Conservation (phyloP, 2,888 invertebrate genomes). For the Ornithoptera priamus region DNA sequence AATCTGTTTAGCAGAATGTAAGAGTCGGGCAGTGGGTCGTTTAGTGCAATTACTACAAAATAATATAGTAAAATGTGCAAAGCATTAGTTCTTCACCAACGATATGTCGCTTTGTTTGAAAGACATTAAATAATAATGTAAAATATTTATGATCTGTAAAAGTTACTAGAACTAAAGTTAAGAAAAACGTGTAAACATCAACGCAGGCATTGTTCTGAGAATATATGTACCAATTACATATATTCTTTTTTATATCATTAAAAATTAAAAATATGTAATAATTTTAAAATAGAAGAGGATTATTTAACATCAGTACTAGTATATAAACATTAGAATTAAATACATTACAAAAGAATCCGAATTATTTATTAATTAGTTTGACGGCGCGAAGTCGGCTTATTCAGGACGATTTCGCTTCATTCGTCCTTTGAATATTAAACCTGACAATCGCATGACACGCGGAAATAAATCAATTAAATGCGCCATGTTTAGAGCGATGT, state of each 20-base stretch:
- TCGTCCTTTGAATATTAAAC: constrained; percentile 56
- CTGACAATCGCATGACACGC: constrained; percentile 35
- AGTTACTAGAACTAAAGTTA: constrained; percentile 5
- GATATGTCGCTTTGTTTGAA: not conserved
- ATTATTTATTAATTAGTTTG: constrained; percentile 40
- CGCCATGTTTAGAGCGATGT: constrained; percentile 32
- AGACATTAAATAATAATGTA: not conserved
- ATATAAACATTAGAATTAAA: constrained; percentile 15
- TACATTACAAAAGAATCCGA: constrained; percentile 23
- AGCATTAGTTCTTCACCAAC: not conserved
- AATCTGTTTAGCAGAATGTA: not conserved
- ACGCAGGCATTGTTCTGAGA: not conserved
- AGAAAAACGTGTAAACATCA: not conserved
- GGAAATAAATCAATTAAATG: constrained; percentile 40
- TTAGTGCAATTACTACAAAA: not conserved
- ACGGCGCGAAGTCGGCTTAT: constrained; percentile 43
- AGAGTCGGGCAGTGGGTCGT: not conserved
- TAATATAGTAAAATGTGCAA: not conserved
- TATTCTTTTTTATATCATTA: too few species aligned
- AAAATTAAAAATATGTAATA: too few species aligned
- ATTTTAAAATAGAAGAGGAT: too few species aligned
- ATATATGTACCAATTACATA: too few species aligned
- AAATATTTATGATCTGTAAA: not conserved
- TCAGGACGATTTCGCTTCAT: constrained; percentile 67
- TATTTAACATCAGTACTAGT: not conserved